Percentiles rank a stretch among this genome's conserved stretches.
phyloP scores from a whole-genome alignment of 37 sponge, comb jelly and placozoan genomes.

The Halisarca cf. caerulea region DNA sequence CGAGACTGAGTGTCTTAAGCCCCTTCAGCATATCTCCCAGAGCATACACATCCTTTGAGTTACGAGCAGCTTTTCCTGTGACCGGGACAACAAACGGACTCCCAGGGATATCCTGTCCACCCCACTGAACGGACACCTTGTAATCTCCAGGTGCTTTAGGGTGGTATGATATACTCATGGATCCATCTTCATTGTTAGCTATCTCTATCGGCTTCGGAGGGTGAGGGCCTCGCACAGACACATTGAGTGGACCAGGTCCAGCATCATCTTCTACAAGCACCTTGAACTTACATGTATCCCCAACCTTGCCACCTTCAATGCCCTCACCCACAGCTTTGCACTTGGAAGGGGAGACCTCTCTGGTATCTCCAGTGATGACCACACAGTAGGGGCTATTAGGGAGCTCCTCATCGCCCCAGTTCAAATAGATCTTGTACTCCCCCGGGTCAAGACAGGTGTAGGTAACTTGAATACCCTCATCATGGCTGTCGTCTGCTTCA shows the following conservation, averaged over 20 bases:
- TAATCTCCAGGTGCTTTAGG: conserved; percentile 87
- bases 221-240: conserved; percentile 74
- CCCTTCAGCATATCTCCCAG: conserved; percentile 53
- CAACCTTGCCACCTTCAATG: conserved; percentile 53
- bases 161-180: conserved; percentile 72
- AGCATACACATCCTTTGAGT: conserved; percentile 60
- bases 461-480: conserved; percentile 73
- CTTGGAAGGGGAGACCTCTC: conserved; percentile 55
- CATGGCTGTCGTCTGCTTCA: conserved; percentile 70
- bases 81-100: conserved; percentile 77
- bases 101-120: conserved; percentile 64
- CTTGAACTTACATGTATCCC: conserved; percentile 52
- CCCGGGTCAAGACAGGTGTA: conserved; percentile 77
- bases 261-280: conserved; percentile 79
- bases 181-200: conserved; percentile 61
- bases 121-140: conserved; percentile 63
- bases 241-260: conserved; percentile 78
- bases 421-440: conserved; percentile 74
- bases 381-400: conserved; percentile 69
- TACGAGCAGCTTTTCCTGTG: conserved; percentile 62
- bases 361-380: conserved; percentile 60
- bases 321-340: conserved; percentile 78
- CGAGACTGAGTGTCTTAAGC: conserved; percentile 58
- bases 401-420: conserved; percentile 83
- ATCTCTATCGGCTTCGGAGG: conserved; percentile 88